Conservation (phyloP, 2,888 invertebrate genomes). For the Alitta virens region DNA sequence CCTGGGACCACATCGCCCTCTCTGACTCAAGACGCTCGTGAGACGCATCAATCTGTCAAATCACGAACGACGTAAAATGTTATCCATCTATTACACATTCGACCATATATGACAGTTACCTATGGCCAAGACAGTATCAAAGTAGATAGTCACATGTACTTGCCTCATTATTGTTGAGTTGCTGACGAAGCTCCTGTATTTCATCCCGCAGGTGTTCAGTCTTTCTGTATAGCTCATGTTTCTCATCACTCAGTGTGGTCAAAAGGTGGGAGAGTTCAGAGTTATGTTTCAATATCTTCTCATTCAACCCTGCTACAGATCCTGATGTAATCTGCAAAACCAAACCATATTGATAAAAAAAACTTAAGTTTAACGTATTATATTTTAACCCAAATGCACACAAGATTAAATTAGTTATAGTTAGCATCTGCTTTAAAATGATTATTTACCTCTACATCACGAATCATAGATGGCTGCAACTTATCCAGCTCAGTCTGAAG, state of each 20-base stretch:
- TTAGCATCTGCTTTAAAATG: too few relatives aligned
- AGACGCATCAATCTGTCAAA: conserved; percentile 6
- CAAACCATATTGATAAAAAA: background rate
- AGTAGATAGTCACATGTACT: too few relatives aligned
- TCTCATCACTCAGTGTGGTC: conserved; percentile 43
- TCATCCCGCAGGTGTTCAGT: conserved; percentile 40
- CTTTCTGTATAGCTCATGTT: conserved; percentile 39
- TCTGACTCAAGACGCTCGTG: conserved; percentile 29
- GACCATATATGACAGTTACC: too few relatives aligned
- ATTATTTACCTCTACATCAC: too few relatives aligned
- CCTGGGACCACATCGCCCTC: conserved; percentile 45
- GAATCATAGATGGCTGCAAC: too few relatives aligned
- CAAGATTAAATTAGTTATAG: too few relatives aligned
- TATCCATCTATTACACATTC: too few relatives aligned
- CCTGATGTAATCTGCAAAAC: background rate
- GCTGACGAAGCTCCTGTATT: conserved; percentile 27
- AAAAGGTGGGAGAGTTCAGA: conserved; percentile 43
- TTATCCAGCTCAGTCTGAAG: too few relatives aligned
- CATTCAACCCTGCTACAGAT: conserved; percentile 31
- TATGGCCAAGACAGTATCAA: too few relatives aligned
- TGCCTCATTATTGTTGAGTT: conserved; percentile 31
- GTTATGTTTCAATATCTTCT: conserved; percentile 46
- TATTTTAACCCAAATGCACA: too few relatives aligned
- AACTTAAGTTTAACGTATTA: too few relatives aligned
- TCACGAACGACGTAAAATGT: too few relatives aligned